Conservation (phyloP, 2,797 vertebrate species). For the Melanotaenia maccullochi region DNA sequence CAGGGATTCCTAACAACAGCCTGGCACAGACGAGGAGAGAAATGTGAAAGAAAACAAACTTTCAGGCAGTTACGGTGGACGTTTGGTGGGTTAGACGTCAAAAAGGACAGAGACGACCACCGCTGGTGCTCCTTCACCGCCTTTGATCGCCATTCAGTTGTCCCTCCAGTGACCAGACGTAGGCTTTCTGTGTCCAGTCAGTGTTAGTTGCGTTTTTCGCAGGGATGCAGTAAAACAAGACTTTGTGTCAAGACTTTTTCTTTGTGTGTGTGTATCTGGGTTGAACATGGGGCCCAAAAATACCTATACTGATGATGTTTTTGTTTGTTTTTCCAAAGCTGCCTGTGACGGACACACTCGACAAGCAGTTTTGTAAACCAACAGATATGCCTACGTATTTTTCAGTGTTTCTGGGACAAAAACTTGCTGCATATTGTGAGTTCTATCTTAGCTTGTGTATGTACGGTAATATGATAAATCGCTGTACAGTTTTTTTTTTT, state of each 20-base stretch:
- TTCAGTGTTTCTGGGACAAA: constrained; percentile 77
- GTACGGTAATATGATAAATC: constrained; percentile 74
- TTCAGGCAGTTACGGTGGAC: constrained; percentile 21
- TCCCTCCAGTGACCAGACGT: constrained; percentile 62
- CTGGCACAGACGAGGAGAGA: constrained; percentile 20
- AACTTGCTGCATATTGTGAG: constrained; percentile 79
- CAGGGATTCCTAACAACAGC: constrained; percentile 87
- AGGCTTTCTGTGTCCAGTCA: constrained; percentile 76
- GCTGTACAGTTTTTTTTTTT: constrained; percentile 76
- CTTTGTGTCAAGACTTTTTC: constrained; percentile 56
- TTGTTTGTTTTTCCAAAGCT: constrained; percentile 61
- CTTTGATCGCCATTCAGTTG: constrained; percentile 42
- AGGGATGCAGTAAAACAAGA: constrained; percentile 54
- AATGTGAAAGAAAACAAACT: constrained; percentile 23
- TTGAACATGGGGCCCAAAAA: constrained; percentile 57
- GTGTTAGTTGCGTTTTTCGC: constrained; percentile 74
- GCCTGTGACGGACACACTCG: constrained; percentile 58
- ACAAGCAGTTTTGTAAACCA: constrained; percentile 68
- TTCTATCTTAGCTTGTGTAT: constrained; percentile 81
- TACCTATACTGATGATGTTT: constrained; percentile 58
- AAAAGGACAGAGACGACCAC: constrained; percentile 38
- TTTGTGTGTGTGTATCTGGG: constrained; percentile 59
- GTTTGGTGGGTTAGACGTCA: constrained; percentile 16
- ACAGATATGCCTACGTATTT: constrained; percentile 70
- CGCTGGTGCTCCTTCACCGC: constrained; percentile 59